These are phyloP conservation scores for Oryzias melastigma DNA, from an alignment of 2,113 vertebrate genomes.

Conservation along the genomic window DNA sequence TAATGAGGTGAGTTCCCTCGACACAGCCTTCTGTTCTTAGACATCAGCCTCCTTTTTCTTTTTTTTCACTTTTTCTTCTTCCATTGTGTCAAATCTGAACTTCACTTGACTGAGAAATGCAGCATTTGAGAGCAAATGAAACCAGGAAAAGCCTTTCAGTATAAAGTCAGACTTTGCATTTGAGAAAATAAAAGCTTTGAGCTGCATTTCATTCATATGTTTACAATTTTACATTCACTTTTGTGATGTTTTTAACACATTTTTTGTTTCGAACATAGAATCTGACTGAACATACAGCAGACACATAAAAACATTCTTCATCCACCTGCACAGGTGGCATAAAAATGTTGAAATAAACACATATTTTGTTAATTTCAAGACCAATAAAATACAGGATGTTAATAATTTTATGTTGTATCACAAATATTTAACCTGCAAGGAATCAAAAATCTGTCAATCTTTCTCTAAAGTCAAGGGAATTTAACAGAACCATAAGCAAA, in stretches of 20 bases:
- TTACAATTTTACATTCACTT: conserved; percentile 53
- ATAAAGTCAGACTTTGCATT: neutral
- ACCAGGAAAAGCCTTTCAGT: too few species aligned
- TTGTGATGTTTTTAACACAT: conserved; percentile 9
- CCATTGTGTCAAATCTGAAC: conserved; percentile 38
- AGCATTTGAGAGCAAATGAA: conserved; percentile 5
- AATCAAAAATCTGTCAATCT: neutral
- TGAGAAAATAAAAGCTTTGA: conserved; percentile 29
- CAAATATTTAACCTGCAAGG: neutral
- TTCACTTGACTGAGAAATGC: conserved; percentile 14
- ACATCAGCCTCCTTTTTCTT: conserved; percentile 1
- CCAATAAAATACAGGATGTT: too few species aligned
- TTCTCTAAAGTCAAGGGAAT: neutral
- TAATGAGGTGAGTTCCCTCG: conserved; percentile 52
- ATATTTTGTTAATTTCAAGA: too few species aligned
- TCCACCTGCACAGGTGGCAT: too few species aligned
- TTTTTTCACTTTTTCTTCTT: conserved; percentile 18
- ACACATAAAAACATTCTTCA: too few species aligned
- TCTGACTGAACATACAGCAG: too few species aligned
- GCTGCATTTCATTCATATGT: conserved; percentile 26
- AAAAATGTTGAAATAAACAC: too few species aligned
- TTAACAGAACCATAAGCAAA: neutral
- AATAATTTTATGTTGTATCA: neutral
- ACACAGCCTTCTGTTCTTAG: conserved; percentile 7
- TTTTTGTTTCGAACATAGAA: conserved; percentile 32